A percentile compares a stretch with the other conserved stretches of the same genome.
These are phyloP conservation scores for Galerucella calmariensis DNA, from an alignment of 2,888 invertebrate genomes.

Conservation along the genomic window DNA sequence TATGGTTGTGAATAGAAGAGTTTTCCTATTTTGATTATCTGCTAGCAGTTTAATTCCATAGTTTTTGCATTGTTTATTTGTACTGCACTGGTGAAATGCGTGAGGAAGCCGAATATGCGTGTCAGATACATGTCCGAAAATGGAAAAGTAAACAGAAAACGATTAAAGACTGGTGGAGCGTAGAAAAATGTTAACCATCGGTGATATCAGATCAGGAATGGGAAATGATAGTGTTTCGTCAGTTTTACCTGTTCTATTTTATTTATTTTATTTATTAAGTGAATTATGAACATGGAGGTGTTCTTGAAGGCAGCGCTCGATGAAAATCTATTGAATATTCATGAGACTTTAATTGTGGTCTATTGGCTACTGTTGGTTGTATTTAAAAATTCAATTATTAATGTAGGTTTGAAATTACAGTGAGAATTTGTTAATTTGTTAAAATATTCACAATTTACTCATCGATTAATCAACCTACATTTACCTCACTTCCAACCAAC, in stretches of 20 bases:
- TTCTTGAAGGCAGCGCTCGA: slow-evolving; percentile 11
- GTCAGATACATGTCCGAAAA: slow-evolving; percentile 39
- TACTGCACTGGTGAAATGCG: slow-evolving; percentile 17
- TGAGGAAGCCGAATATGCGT: slow-evolving; percentile 39
- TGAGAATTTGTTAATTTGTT: not conserved
- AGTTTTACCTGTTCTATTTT: slow-evolving; percentile 40
- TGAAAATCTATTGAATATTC: slow-evolving; percentile 11
- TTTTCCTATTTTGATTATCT: too few species aligned
- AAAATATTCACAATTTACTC: too few species aligned
- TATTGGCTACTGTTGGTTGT: slow-evolving; percentile 1
- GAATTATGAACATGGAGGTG: slow-evolving; percentile 39
- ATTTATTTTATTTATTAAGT: slow-evolving; percentile 39
- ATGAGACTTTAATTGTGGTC: slow-evolving; percentile 13
- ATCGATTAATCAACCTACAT: too few species aligned
- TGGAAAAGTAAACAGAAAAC: slow-evolving; percentile 46
- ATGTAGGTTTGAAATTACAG: not conserved
- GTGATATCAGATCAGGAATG: slow-evolving; percentile 46
- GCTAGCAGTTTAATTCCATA: too few species aligned
- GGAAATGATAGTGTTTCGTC: slow-evolving; percentile 47
- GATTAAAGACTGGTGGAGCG: slow-evolving; percentile 42
- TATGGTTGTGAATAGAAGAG: too few species aligned
- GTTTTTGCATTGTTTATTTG: not conserved
- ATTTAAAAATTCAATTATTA: not conserved
- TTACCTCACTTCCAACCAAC: too few species aligned
- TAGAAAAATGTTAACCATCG: slow-evolving; percentile 50